These are phyloP conservation scores for Papilio aristodemus DNA, from an alignment of 1,140 invertebrate species.

Conservation along the genomic window DNA sequence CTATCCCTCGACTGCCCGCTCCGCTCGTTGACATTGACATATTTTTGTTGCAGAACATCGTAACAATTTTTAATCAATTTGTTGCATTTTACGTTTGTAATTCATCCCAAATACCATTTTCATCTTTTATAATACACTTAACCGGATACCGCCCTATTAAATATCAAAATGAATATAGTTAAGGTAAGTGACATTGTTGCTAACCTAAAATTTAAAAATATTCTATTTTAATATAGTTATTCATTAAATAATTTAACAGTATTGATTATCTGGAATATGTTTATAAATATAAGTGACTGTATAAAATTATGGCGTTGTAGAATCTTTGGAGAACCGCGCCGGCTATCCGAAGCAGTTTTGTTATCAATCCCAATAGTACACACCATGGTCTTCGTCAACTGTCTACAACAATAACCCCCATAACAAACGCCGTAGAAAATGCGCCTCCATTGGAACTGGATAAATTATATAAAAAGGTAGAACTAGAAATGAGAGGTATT, in stretches of 20 bases:
- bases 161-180: not conserved
- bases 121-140: not conserved
- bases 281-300: too few species aligned
- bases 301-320: not conserved
- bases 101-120: not conserved
- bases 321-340: conserved; percentile 17
- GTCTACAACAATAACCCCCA: conserved; percentile 43
- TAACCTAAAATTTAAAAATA: not conserved
- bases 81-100: not conserved
- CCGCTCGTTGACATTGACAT: conserved; percentile 11
- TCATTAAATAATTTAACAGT: too few species aligned
- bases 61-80: not conserved
- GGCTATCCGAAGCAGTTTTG: conserved; percentile 12
- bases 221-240: too few species aligned
- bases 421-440: conserved; percentile 48
- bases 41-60: not conserved
- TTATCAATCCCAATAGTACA: not conserved
- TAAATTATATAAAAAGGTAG: conserved; percentile 90
- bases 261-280: too few species aligned
- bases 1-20: too few species aligned
- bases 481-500: conserved; percentile 92
- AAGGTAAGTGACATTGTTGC: not conserved
- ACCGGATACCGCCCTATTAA: not conserved
- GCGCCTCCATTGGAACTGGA: conserved; percentile 80
- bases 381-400: conserved; percentile 33